These are phyloP conservation scores for Drosophila nigricruria DNA, from an alignment of 2,888 invertebrate species.

Conservation along the genomic window DNA sequence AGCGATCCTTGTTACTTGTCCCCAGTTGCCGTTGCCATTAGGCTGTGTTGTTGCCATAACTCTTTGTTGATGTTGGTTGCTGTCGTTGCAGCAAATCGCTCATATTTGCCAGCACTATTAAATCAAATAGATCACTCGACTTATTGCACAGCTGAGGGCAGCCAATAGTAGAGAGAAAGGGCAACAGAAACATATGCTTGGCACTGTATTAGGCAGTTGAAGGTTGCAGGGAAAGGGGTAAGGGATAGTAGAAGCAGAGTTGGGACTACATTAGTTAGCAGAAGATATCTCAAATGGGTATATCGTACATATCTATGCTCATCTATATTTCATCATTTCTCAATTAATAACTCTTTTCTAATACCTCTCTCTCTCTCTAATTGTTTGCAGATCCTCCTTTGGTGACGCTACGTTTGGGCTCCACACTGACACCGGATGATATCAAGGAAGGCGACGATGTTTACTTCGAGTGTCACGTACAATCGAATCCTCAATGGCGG, in stretches of 20 bases:
- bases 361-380: background rate
- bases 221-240: background rate
- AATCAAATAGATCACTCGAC: slow-evolving; percentile 64
- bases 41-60: slow-evolving; percentile 38
- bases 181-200: background rate
- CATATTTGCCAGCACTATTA: slow-evolving; percentile 67
- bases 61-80: slow-evolving; percentile 55
- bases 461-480: slow-evolving; percentile 96
- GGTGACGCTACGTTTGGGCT: slow-evolving; percentile 92
- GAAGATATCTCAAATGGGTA: background rate
- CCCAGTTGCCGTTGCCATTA: slow-evolving; percentile 30
- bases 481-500: slow-evolving; percentile 94
- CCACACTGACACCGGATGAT: slow-evolving; percentile 93
- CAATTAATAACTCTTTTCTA: slow-evolving; percentile 1
- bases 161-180: background rate
- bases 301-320: no score
- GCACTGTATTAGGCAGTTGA: background rate
- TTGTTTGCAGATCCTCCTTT: slow-evolving; percentile 91
- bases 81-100: slow-evolving; percentile 70
- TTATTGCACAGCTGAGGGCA: slow-evolving; percentile 21
- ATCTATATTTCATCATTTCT: no score
- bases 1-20: slow-evolving; percentile 21
- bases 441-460: slow-evolving; percentile 97
- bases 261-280: background rate
- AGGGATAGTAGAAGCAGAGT: background rate